Evolutionary conservation across 2,888 invertebrate species (phyloP).

Genomic region (Venustoraphidia nigricollis): DNA sequence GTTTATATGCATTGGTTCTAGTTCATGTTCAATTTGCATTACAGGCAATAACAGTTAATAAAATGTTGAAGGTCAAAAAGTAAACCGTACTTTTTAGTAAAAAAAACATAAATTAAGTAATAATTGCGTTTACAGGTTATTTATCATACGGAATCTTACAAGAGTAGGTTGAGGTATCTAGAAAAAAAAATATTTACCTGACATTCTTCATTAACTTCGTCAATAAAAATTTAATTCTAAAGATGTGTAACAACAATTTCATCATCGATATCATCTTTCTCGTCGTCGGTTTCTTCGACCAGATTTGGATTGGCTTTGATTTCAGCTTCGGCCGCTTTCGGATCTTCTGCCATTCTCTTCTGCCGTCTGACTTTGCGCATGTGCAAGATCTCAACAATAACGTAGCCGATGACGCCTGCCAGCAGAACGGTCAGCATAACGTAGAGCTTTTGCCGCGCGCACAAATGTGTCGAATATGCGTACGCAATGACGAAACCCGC

Average conservation of each 20-base stretch:
- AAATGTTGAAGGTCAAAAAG: too few relatives aligned
- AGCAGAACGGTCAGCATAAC: conserved; percentile 65
- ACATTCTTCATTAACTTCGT: background rate
- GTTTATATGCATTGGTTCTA: too few relatives aligned
- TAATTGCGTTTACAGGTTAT: too few relatives aligned
- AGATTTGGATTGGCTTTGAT: conserved; percentile 31
- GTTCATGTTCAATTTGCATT: too few relatives aligned
- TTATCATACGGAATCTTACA: too few relatives aligned
- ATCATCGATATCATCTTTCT: conserved; percentile 77
- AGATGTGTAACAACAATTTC: conserved; percentile 77
- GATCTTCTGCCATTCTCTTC: conserved; percentile 56
- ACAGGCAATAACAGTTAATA: too few relatives aligned
- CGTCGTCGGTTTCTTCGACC: conserved; percentile 68
- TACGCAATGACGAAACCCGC: conserved; percentile 82
- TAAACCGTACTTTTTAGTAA: too few relatives aligned
- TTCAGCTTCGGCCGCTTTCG: conserved; percentile 49
- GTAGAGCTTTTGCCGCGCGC: conserved; percentile 74
- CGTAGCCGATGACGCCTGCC: conserved; percentile 60
- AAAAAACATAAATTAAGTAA: too few relatives aligned
- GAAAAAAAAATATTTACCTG: background rate
- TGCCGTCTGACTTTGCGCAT: conserved; percentile 63
- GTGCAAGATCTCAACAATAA: conserved; percentile 67
- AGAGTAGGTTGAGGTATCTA: too few relatives aligned
- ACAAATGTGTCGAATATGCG: conserved; percentile 74
- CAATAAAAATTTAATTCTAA: conserved; percentile 25